Evolutionary conservation across 2,888 invertebrate genomes (phyloP).

Genomic region (Sisyra nigra): DNA sequence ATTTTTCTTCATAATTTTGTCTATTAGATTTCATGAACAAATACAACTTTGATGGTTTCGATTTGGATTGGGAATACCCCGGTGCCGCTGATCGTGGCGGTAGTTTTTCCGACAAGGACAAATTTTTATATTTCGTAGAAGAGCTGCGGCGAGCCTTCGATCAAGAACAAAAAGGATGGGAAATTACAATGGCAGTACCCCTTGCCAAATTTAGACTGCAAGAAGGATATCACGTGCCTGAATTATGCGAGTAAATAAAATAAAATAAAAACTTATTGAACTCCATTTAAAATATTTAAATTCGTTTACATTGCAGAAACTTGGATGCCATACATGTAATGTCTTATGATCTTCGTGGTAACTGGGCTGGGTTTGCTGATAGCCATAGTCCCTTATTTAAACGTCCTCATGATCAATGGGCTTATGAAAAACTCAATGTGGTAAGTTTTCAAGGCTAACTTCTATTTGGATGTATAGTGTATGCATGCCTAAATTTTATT

Average conservation of each 20-base stretch:
- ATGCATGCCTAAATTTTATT: too few species aligned
- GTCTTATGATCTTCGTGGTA: constrained; percentile 74
- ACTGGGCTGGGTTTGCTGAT: constrained; percentile 86
- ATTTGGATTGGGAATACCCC: constrained; percentile 85
- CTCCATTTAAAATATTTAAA: not conserved
- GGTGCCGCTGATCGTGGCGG: constrained; percentile 78
- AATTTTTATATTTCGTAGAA: constrained; percentile 66
- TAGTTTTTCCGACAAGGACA: constrained; percentile 66
- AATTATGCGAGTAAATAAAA: constrained; percentile 62
- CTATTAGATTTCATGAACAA: constrained; percentile 51
- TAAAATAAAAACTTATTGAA: not conserved
- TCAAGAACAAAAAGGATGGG: constrained; percentile 59
- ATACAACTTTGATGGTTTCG: constrained; percentile 72
- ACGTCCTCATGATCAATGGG: constrained; percentile 75
- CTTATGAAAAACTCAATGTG: constrained; percentile 79
- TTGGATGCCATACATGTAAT: constrained; percentile 73
- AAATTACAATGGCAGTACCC: constrained; percentile 80
- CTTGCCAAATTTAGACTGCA: constrained; percentile 72
- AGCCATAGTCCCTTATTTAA: constrained; percentile 76
- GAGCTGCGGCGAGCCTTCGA: constrained; percentile 67
- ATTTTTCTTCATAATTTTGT: too few species aligned
- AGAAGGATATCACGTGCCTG: constrained; percentile 83
- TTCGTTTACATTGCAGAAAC: constrained; percentile 30
- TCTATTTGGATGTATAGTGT: not conserved
- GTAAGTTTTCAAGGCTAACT: constrained; percentile 34